Evolutionary conservation across 1,140 invertebrate species (phyloP), one percentile per base, ranked within the genome.

Genomic region (Ectropis grisescens): DNA sequence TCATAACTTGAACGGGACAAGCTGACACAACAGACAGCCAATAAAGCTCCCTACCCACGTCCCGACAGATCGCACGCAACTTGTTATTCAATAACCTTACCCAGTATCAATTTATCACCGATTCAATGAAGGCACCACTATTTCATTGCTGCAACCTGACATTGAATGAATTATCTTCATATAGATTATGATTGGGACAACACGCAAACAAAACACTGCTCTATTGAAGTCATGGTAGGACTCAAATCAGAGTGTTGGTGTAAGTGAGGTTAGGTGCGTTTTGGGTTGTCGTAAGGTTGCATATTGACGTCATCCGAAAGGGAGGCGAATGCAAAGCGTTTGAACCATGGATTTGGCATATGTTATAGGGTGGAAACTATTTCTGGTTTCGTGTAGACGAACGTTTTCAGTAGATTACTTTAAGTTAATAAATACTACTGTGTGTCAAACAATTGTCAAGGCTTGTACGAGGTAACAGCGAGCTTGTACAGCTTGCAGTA

Each of bases 311-410:
- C 75, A 76, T 64, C 58, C 51, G 47, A 76, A 76, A 80, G 71
- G 75, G 71, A 70, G 68, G 61, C 68, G 66, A 76, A 80, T 80
- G 71, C 75, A 80, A 80, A 80, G 76, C 64, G 70, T 64, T 71
- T 58, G 55, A 58, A 69, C 65, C 68, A 75, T 80, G 71, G 75
- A 80, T 80, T 80, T 76, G 75, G 75, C 71, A 80, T 80, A 76
- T 76, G 75, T 72, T 74, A 70, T 61, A 67, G 60, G 61, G 68
- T 70, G 42, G 42, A 41, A 64, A 65, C 59, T 62, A 65, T 71
- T 64, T 3, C 16, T 4, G 52, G 16, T 19, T 38, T 54, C 37
- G 25, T 55, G 71, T 67, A 68, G 41, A 66, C 69, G 13, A 60
- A 4, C 28, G 10, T 4, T 19, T 19, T 19, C n/a, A n/a, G n/a